Conservation (phyloP, 2,113 vertebrate genomes). For the Heliornis fulica region DNA sequence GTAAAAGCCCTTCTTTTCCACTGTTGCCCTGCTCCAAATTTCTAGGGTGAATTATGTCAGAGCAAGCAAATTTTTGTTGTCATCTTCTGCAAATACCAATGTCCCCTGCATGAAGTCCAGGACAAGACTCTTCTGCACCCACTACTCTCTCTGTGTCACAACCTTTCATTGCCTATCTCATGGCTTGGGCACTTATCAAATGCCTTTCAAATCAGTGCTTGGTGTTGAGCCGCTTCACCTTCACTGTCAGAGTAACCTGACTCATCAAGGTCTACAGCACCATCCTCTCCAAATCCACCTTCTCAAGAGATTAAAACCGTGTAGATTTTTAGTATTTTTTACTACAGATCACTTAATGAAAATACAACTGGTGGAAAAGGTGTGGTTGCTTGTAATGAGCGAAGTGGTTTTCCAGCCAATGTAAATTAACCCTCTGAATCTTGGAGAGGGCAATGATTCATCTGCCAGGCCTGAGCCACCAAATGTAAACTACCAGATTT, state of each 20-base stretch:
- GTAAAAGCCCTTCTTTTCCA: not conserved
- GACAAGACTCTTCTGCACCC: not conserved
- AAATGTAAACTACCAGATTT: not conserved
- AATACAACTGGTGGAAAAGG: not conserved
- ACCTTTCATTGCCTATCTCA: not conserved
- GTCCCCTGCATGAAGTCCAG: not conserved
- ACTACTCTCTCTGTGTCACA: not conserved
- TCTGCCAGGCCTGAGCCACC: not conserved
- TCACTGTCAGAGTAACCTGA: not conserved
- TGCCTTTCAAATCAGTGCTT: not conserved
- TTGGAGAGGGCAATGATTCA: not conserved
- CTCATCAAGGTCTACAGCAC: not conserved
- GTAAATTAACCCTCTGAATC: not conserved
- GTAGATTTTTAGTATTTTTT: not conserved
- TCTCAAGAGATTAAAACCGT: not conserved
- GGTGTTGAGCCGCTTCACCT: not conserved
- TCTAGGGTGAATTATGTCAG: not conserved
- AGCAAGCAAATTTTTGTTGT: slow-evolving; percentile 8
- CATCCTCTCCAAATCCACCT: not conserved
- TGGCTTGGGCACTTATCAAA: not conserved
- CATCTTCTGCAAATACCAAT: not conserved
- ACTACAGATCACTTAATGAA: not conserved
- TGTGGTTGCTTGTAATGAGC: not conserved
- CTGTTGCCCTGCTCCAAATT: not conserved
- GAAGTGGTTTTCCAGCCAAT: not conserved